Conservation (phyloP, 2,888 invertebrate genomes). For the Subacronicta megacephala region DNA sequence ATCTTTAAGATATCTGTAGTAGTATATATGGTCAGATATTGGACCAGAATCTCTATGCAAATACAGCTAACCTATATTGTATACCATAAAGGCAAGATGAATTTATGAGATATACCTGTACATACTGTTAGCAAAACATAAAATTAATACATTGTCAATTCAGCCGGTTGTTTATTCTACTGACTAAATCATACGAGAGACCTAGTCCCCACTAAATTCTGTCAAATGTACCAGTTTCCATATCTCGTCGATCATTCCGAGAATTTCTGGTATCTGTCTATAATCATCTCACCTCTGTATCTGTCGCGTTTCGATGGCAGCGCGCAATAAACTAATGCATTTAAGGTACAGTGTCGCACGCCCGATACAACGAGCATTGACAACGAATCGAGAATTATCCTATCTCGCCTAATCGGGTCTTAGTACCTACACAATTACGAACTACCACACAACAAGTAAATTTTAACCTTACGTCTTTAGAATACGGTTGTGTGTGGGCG, state of each 20-base stretch:
- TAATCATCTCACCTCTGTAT: conserved; percentile 66
- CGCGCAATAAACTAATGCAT: conserved; percentile 78
- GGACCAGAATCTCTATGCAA: conserved; percentile 41
- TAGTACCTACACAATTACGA: conserved; percentile 60
- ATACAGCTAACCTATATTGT: conserved; percentile 29
- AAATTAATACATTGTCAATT: conserved; percentile 18
- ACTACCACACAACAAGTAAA: conserved; percentile 20
- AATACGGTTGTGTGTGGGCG: conserved; percentile 37
- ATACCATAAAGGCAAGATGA: conserved; percentile 22
- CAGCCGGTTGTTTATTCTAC: conserved; percentile 20
- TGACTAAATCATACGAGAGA: conserved; percentile 19
- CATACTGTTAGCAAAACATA: conserved; percentile 15
- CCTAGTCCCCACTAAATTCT: conserved; percentile 24
- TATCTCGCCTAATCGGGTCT: conserved; percentile 86
- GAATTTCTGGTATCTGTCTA: conserved; percentile 62
- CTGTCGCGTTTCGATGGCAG: conserved; percentile 51
- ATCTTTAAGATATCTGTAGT: conserved; percentile 37
- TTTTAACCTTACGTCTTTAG: conserved; percentile 49
- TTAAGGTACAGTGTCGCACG: conserved; percentile 77
- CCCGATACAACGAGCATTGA: conserved; percentile 78
- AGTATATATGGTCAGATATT: conserved; percentile 33
- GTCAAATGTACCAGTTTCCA: conserved; percentile 51
- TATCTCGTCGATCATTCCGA: conserved; percentile 58
- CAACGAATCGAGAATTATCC: conserved; percentile 83
- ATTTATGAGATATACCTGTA: conserved; percentile 22